Conservation (phyloP, 2,797 vertebrate genomes). For the Catharus ustulatus region DNA sequence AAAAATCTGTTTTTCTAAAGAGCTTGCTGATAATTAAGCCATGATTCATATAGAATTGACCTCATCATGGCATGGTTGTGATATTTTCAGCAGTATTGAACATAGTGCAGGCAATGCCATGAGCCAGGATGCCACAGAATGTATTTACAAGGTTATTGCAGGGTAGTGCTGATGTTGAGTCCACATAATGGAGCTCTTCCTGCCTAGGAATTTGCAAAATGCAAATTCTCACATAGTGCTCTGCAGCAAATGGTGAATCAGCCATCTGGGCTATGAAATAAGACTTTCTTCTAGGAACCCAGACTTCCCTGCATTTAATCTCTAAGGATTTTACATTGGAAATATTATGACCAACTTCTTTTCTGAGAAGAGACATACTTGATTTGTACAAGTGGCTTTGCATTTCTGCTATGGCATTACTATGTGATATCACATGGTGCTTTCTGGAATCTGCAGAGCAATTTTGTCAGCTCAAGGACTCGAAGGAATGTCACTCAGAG, state of each 20-base stretch:
- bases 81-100: not conserved
- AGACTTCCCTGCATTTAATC: not conserved
- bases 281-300: not conserved
- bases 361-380: not conserved
- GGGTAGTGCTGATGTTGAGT: not conserved
- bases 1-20: not conserved
- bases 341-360: not conserved
- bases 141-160: not conserved
- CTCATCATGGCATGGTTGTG: not conserved
- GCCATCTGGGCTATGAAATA: not conserved
- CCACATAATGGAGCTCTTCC: not conserved
- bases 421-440: not conserved
- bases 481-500: not conserved
- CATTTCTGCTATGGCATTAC: not conserved
- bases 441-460: not conserved
- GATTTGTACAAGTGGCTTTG: not conserved
- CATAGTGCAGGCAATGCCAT: not conserved
- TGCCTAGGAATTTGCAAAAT: not conserved
- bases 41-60: not conserved
- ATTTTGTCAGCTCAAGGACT: not conserved
- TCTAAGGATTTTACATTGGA: not conserved
- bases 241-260: not conserved
- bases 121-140: not conserved
- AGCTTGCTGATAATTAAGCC: not conserved
- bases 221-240: not conserved